Evolutionary conservation across 2,888 invertebrate species (phyloP), one percentile per base, ranked within the genome.

Genomic region (Corbicula japonica): DNA sequence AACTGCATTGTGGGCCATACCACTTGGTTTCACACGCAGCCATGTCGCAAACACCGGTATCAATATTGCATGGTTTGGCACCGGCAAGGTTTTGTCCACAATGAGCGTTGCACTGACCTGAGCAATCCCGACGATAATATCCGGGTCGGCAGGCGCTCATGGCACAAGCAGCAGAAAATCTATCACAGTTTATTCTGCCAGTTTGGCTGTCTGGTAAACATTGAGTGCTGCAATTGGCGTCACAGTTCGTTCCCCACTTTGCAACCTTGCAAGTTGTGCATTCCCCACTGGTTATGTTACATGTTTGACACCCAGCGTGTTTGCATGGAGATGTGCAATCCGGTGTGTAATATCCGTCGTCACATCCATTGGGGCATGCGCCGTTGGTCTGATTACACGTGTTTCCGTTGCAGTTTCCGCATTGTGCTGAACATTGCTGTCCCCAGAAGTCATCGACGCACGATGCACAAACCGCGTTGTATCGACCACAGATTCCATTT

Each of bases 1-100:
- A 10, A n/a, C 56, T 41, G 32, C 83, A 83, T n/a, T 52, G 44
- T 0, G 63, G 65, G 12, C 83, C 83, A 58, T 70, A 83, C 70
- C 72, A 83, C 0, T 61, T 61, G 2, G 54, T 34, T 28, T 62
- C 68, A 44, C 83, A 83, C 10, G 68, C 71, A 0, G 34, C 10
- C 1, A 38, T 6, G 28, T 74, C 54, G 50, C 83, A 83, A 2
- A 34, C 12, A 12, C 83, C 76, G 21, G 62, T 68, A 1, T 54
- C 18, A 32, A 76, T 71, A 12, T 83, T 21, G 44, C 83, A 83
- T 15, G 83, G 54, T 12, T 65, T 26, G 12, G 34, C 5, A 2
- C 69, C 68, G 2, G 35, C 54, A 4, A 18, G 4, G 38, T 62
- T 44, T 1, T 61, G n/a, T 8, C 82, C 82, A 35, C 78, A 78